These are phyloP conservation scores for Phocoena sinus DNA, from an alignment of 2,113 vertebrate species.

Conservation along the genomic window DNA sequence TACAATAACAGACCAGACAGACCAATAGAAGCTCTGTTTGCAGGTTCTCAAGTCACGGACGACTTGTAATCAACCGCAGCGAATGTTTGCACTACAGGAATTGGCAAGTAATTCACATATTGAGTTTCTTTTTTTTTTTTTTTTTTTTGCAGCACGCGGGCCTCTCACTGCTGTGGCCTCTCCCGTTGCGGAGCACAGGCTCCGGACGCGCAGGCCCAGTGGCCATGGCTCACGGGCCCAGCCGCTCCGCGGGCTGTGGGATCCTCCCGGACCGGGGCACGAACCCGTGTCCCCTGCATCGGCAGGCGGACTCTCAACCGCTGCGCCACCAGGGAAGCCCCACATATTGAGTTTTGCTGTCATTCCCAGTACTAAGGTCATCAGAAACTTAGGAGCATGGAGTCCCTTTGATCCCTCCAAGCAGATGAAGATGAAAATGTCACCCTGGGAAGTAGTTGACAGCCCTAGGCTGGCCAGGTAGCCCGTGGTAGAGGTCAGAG, in stretches of 20 bases:
- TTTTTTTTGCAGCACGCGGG: too few species aligned
- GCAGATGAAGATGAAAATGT: too few species aligned
- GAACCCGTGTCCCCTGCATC: too few species aligned
- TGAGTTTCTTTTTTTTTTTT: background rate
- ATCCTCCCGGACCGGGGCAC: too few species aligned
- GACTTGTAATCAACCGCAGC: rapidly evolving
- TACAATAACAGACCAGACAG: background rate
- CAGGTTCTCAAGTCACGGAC: background rate
- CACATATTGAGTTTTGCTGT: rapidly evolving
- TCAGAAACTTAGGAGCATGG: too few species aligned
- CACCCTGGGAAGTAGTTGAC: background rate
- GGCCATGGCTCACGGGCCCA: too few species aligned
- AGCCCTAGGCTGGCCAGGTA: background rate
- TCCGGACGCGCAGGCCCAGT: rapidly evolving
- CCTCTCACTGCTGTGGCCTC: too few species aligned
- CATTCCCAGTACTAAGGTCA: background rate
- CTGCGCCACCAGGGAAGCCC: too few species aligned
- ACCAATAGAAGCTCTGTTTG: background rate
- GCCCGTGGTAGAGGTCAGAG: background rate
- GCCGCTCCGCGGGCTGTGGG: rapidly evolving
- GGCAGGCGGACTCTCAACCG: too few species aligned
- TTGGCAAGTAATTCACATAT: rapidly evolving
- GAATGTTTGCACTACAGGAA: rapidly evolving
- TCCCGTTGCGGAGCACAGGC: too few species aligned
- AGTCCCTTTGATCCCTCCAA: background rate